These are phyloP conservation scores for Anolis carolinensis DNA, from an alignment of 2,113 vertebrate genomes.

Conservation along the genomic window DNA sequence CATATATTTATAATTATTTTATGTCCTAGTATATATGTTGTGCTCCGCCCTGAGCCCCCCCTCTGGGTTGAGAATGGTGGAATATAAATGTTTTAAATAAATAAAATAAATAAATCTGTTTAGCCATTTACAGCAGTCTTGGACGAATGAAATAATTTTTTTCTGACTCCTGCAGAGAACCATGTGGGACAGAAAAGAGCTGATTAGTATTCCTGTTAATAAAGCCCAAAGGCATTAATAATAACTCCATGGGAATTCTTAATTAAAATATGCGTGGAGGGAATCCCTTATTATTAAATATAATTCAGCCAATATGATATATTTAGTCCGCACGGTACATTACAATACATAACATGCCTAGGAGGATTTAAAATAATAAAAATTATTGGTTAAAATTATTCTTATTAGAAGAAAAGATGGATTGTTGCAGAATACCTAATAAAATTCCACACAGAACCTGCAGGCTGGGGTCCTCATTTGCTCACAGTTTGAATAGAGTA, in stretches of 20 bases:
- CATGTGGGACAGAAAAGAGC: not conserved
- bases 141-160: not conserved
- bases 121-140: not conserved
- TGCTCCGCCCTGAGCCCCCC: too few species aligned
- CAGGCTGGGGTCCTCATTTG: constrained; percentile 27
- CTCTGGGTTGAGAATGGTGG: too few species aligned
- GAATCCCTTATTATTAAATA: not conserved
- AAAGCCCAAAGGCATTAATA: constrained; percentile 12
- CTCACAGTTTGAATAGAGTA: constrained; percentile 30
- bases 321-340: not conserved
- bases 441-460: not conserved
- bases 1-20: too few species aligned
- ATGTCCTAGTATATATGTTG: too few species aligned
- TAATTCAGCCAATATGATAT: not conserved
- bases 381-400: not conserved
- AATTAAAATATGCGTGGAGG: not conserved
- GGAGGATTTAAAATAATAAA: not conserved
- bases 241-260: constrained; percentile 2
- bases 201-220: constrained; percentile 7
- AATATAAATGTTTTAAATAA: too few species aligned
- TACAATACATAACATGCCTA: constrained; percentile 11
- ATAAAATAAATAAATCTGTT: too few species aligned
- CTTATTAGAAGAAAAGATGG: not conserved
- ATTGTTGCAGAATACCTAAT: constrained; percentile 3
- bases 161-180: not conserved